Evolutionary conservation across 2,797 vertebrate species (phyloP).

Genomic region (Decapterus maruadsi): DNA sequence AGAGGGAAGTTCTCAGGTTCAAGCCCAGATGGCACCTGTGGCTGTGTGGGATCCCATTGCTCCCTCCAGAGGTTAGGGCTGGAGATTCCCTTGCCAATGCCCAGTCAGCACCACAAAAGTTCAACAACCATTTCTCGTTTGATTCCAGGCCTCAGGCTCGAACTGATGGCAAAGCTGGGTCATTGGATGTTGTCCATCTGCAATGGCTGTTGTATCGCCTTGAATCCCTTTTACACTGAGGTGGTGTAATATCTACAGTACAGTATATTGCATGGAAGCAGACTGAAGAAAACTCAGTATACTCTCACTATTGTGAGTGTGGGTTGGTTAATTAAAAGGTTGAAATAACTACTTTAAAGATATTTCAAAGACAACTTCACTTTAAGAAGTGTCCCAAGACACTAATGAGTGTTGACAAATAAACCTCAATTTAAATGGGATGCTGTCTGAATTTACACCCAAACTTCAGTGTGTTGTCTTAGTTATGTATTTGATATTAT

Average conservation of each 20-base stretch:
- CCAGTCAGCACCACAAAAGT: slow-evolving; percentile 72
- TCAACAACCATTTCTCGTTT: slow-evolving; percentile 49
- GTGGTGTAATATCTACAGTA: not conserved
- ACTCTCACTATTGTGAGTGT: not conserved
- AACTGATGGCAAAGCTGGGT: slow-evolving; percentile 34
- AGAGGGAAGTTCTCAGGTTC: slow-evolving; percentile 73
- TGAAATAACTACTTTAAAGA: slow-evolving; percentile 41
- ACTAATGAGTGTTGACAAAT: slow-evolving; percentile 67
- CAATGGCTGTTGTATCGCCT: slow-evolving; percentile 5
- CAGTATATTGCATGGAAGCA: not conserved
- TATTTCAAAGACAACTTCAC: slow-evolving; percentile 36
- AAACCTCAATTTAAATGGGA: slow-evolving; percentile 72
- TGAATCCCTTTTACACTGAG: slow-evolving; percentile 1
- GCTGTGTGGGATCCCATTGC: slow-evolving; percentile 65
- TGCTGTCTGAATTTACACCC: slow-evolving; percentile 70
- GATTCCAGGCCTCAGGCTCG: slow-evolving; percentile 30
- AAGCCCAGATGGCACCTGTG: slow-evolving; percentile 76
- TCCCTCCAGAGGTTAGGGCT: slow-evolving; percentile 59
- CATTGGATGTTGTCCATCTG: slow-evolving; percentile 15
- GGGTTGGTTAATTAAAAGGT: slow-evolving; percentile 27
- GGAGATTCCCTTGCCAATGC: slow-evolving; percentile 75
- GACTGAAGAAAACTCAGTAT: slow-evolving; percentile 1
- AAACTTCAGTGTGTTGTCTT: slow-evolving; percentile 70
- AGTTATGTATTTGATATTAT: slow-evolving; percentile 85
- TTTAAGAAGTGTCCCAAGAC: slow-evolving; percentile 60